phyloP scores from a whole-genome alignment of 2,888 invertebrate genomes.

The Clivina fossor region DNA sequence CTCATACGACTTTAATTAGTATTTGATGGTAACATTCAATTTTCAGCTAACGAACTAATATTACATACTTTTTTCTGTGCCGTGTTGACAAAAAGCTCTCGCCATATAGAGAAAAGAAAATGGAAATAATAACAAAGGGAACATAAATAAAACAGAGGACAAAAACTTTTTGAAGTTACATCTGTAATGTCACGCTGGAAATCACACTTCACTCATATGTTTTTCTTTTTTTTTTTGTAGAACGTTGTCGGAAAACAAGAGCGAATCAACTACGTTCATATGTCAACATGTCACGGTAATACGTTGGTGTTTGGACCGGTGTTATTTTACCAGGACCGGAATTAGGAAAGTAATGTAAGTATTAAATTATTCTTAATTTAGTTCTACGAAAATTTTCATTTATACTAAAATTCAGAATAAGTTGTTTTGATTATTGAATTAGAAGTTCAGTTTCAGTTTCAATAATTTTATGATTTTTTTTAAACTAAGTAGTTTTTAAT shows the following conservation, averaged over 20 bases:
- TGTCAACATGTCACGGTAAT: constrained; percentile 23
- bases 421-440: too few species aligned
- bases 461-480: too few species aligned
- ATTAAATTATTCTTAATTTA: too few species aligned
- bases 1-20: too few species aligned
- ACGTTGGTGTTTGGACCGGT: background rate
- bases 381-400: background rate
- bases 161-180: constrained; percentile 20
- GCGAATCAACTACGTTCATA: constrained; percentile 20
- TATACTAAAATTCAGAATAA: too few species aligned
- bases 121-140: constrained; percentile 12
- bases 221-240: constrained; percentile 16
- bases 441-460: too few species aligned
- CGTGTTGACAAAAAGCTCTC: constrained; percentile 5
- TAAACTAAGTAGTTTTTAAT: too few species aligned
- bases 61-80: constrained; percentile 11
- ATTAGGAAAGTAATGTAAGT: too few species aligned
- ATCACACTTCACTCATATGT: constrained; percentile 26
- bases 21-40: too few species aligned
- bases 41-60: too few species aligned
- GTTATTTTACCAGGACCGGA: background rate
- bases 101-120: constrained; percentile 9
- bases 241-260: constrained; percentile 7
- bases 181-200: constrained; percentile 25
- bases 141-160: constrained; percentile 4